Evolutionary conservation across 1,140 invertebrate species (phyloP), one percentile per base, ranked within the genome.

Genomic region (Drosophila oshimai): DNA sequence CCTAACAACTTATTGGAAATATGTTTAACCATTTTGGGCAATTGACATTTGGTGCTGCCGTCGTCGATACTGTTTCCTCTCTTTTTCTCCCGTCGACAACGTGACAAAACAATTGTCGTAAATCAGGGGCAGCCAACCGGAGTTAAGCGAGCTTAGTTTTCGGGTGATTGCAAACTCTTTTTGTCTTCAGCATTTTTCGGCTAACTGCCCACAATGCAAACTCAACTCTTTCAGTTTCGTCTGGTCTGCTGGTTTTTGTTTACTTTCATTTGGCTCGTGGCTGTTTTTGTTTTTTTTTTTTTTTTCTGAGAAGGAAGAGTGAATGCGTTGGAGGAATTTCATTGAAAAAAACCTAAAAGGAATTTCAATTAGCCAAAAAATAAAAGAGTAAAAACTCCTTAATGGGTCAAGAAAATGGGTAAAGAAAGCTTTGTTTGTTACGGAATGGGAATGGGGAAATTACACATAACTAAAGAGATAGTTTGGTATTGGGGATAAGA

Each of bases 101-200:
- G 79, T 83, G 79, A 83, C 79, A 83, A 83, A 83, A 83, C 79
- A 83, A 83, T 83, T 83, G 79, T 83, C 79, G 80, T 83, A 86
- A 83, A 86, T 86, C 79, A 65, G 80, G 68, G 58, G 69, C 54
- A 70, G 50, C 67, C 65, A 68, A 54, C 53, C 34, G 76, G 49
- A 57, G 75, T 70, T 51, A 46, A 50, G 29, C 57, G 18, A 60
- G 54, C 18, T 17, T 2, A 17, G 31, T 17, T 5, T 18, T 28
- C 49, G 28, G 50, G 44, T 51, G 73, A 77, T 58, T 77, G 74
- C 74, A 18, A 13, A 24, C 41, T 44, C 12, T 64, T 51, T 67
- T 55, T 61, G 45, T 45, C 44, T 44, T 39, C 39, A 64, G 31
- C 58, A 51, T 51, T 68, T 62, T 71, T 72, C 71, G 72, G 36